Evolutionary conservation across 37 sponge, comb jelly and placozoan genomes (phyloP).

Genomic region (Tethya wilhelma): DNA sequence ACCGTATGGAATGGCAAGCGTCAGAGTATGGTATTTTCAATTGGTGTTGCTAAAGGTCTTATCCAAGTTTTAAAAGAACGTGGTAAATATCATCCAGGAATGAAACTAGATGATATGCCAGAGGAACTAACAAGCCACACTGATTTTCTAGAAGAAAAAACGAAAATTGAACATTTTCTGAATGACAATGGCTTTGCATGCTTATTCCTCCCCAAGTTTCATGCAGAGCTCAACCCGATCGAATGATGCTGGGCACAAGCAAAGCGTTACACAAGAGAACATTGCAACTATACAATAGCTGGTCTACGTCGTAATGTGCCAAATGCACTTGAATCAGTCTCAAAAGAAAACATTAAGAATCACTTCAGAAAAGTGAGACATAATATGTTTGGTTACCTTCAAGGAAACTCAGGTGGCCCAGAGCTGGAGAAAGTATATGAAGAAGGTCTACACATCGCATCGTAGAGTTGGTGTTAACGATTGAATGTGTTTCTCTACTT

Average conservation of each 20-base stretch:
- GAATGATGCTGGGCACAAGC: constrained; percentile 24
- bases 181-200: constrained; percentile 7
- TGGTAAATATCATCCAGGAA: too few species aligned
- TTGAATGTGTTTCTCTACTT: too few species aligned
- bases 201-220: constrained; percentile 23
- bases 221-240: constrained; percentile 21
- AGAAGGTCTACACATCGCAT: constrained; percentile 26
- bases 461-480: constrained; percentile 37
- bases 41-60: too few species aligned
- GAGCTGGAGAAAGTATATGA: constrained; percentile 22
- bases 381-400: constrained; percentile 25
- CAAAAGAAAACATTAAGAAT: constrained; percentile 19
- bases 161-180: constrained; percentile 22
- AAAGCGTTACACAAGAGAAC: constrained; percentile 33
- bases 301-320: constrained; percentile 12
- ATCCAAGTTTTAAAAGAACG: too few species aligned
- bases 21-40: too few species aligned
- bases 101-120: too few species aligned
- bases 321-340: constrained; percentile 5
- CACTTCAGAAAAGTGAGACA: constrained; percentile 31
- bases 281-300: constrained; percentile 16
- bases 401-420: constrained; percentile 16
- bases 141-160: constrained; percentile 41
- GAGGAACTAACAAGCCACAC: too few species aligned
- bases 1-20: too few species aligned